phyloP scores from a whole-genome alignment of 1,140 invertebrate genomes.

The Coboldia fuscipes region DNA sequence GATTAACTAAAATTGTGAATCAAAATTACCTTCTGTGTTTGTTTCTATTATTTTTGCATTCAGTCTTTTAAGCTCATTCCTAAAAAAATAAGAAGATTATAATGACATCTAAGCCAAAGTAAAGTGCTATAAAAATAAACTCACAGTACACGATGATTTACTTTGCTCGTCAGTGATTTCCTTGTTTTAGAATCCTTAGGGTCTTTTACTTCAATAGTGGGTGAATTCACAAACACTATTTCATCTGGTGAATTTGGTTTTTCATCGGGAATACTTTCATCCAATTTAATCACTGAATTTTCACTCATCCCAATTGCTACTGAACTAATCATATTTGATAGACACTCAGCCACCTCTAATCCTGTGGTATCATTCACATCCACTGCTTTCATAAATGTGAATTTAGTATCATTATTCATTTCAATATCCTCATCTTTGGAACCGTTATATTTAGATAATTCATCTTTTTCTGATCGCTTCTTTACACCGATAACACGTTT shows the following conservation, averaged over 20 bases:
- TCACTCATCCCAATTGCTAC: conserved; percentile 20
- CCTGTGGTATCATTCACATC: conserved; percentile 2
- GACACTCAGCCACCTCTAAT: conserved; percentile 12
- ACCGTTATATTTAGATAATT: conserved; percentile 7
- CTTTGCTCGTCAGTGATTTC: conserved; percentile 2
- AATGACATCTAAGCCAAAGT: not conserved
- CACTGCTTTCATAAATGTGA: conserved; percentile 5
- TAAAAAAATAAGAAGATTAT: not conserved
- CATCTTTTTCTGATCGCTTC: conserved; percentile 5
- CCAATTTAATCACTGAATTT: conserved; percentile 13
- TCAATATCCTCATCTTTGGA: conserved; percentile 12
- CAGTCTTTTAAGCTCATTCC: conserved; percentile 13
- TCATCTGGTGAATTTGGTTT: not conserved
- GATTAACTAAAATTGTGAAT: not conserved
- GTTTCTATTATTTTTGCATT: conserved; percentile 20
- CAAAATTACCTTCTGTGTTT: not conserved
- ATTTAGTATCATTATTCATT: conserved; percentile 4
- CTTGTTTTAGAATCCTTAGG: not conserved
- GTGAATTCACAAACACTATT: not conserved
- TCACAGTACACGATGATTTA: not conserved
- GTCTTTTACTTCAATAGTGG: not conserved
- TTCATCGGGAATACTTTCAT: conserved; percentile 4
- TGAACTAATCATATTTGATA: conserved; percentile 17
- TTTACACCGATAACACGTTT: conserved; percentile 15
- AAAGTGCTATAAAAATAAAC: not conserved